Evolutionary conservation across 2,113 vertebrate genomes (phyloP), one percentile per base, ranked within the genome.

Genomic region (Ammospiza nelsoni): DNA sequence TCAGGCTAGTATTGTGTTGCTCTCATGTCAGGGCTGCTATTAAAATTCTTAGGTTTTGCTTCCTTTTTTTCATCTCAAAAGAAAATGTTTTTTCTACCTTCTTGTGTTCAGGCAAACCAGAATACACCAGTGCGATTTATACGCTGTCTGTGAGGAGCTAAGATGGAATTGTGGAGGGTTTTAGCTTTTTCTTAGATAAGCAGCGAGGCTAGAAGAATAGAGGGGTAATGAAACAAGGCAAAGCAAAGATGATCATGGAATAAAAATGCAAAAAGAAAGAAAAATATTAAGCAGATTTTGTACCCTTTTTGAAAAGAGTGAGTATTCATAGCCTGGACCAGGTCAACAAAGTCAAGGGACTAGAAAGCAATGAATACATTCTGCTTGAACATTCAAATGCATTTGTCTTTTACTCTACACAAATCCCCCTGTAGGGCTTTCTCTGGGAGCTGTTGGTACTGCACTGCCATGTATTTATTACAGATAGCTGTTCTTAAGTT

Each of bases 11-110:
- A 98, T 98, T 98, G 98, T 95, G 95, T 94, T 97, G 98, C 98
- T 98, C 98, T 97, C 81, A 96, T 98, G 98, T 99, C 98, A 99
- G 97, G 97, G 85, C 89, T 98, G 97, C 98, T 99, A 99, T 99
- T 99, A 99, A 99, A 99, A 98, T 98, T 97, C 98, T 96, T 97
- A 48, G 90, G 67, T 96, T 97, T 96, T 97, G 94, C 96, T 92
- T 98, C 96, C 96, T 98, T 97, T 97, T 97, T 98, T 98, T 98
- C 98, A 98, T 98, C 98, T 98, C 95, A 94, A 97, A 98, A 96
- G 96, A 97, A 98, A 98, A 98, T 97, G 97, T 98, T 98, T 98
- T 97, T 95, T 93, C 94, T 98, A 98, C 98, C 97, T 98, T 95
- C 93, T 77, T 62, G 51, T 96, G 31, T 96, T 97, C 96, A 95